Base-by-base conservation (phyloP, 2,797 vertebrate species). In the Tamandua tetradactyla region DNA sequence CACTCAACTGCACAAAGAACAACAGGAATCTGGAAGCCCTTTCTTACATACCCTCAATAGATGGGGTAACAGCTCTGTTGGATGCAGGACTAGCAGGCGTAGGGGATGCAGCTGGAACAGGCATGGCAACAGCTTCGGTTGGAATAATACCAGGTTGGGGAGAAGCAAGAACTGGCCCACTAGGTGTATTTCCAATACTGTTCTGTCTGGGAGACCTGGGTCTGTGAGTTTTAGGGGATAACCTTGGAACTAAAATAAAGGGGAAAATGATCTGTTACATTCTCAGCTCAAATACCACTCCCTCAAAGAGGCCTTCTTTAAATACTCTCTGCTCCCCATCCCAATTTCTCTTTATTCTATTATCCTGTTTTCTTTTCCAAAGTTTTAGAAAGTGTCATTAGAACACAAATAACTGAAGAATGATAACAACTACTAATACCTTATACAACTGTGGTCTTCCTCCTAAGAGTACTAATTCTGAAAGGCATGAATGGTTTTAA, bases 141-240 rank as follows among this genome's bases (percentile, higher is more conserved):
- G 99, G 99, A 96, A 98, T 98, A n/a, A 98, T 96, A 96, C 99
- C 99, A 96, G 99, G 98, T 97, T 99, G 99, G 61, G 99, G 98
- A 96, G 99, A 99, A 72, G 98, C 98, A 96, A 99, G 98, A 95
- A 99, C 98, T 96, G 99, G 98, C 85, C 99, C 99, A 42, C 99
- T 93, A 85, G 99, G 98, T 89, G 98, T 97, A 89, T 98, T 98
- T 7, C 99, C 98, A 95, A 98, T 75, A 97, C 98, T 99, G 97
- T 98, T 99, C 97, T 99, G 99, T 97, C 99, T 98, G 32, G 99
- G 99, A 92, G 99, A 99, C 96, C 99, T 99, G 94, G 99, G 99
- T 97, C 99, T 99, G 98, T 99, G 99, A 94, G 99, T 99, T 99
- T 98, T 98, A 64, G 98, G 98, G 95, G 97, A 98, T 95, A 98